Evolutionary conservation across 1,140 invertebrate species (phyloP).

Genomic region (Cardiocondyla obscurior): DNA sequence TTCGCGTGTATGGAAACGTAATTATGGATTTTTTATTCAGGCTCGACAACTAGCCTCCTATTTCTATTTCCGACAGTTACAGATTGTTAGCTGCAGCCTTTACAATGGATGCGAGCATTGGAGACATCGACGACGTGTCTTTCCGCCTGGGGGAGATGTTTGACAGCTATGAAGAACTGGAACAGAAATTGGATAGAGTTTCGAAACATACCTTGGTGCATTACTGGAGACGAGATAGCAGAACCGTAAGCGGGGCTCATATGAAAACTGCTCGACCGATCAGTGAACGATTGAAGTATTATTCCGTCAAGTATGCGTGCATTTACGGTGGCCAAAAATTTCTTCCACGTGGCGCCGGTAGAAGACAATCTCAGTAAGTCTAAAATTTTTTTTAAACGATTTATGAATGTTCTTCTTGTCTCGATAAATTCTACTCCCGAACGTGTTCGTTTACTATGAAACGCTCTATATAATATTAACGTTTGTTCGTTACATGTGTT

Average conservation of each 20-base stretch:
- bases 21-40: not conserved
- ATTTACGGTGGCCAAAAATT: constrained; percentile 83
- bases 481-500: constrained; percentile 25
- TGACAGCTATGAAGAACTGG: constrained; percentile 81
- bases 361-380: constrained; percentile 80
- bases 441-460: no score
- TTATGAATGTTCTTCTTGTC: no score
- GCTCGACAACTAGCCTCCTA: not conserved
- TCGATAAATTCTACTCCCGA: no score
- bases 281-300: constrained; percentile 81
- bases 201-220: constrained; percentile 81
- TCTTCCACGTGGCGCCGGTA: constrained; percentile 79
- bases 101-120: constrained; percentile 66
- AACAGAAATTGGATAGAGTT: constrained; percentile 78
- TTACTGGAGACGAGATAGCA: constrained; percentile 82
- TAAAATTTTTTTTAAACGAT: not conserved
- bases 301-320: constrained; percentile 83
- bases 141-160: constrained; percentile 81
- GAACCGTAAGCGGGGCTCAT: constrained; percentile 82
- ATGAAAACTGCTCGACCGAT: constrained; percentile 83
- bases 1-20: not conserved
- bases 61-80: not conserved
- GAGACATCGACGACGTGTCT: constrained; percentile 73
- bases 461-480: not conserved
- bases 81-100: constrained; percentile 54